Percentiles rank a stretch among this genome's conserved stretches.
Conservation (phyloP, 1,140 invertebrate species). For the Medauroidea extradentata region DNA sequence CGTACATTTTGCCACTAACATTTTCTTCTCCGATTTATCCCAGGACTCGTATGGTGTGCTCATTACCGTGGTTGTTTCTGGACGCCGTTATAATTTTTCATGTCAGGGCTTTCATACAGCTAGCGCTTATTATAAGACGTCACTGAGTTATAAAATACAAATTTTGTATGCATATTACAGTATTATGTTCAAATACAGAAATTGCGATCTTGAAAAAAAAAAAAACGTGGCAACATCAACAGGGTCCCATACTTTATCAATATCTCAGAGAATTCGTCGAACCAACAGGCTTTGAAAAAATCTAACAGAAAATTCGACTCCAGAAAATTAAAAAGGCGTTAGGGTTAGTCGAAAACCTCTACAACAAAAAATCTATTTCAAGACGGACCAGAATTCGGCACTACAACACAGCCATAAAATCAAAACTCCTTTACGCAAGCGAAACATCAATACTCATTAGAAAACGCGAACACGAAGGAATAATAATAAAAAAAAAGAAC, state of each 20-base stretch:
- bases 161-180: too few species aligned
- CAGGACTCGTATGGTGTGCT: too few species aligned
- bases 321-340: slow-evolving; percentile 8
- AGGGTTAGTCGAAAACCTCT: slow-evolving; percentile 4
- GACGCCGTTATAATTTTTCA: too few species aligned
- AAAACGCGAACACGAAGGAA: too few species aligned
- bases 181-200: slow-evolving; percentile 5
- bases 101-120: too few species aligned
- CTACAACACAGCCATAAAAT: slow-evolving; percentile 1
- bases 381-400: too few species aligned
- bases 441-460: too few species aligned
- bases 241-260: slow-evolving; percentile 6
- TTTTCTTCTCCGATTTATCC: too few species aligned
- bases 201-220: slow-evolving; percentile 6
- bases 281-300: slow-evolving; percentile 2
- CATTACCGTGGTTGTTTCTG: too few species aligned
- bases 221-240: slow-evolving; percentile 5
- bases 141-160: too few species aligned
- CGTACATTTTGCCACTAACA: too few species aligned
- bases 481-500: neutral
- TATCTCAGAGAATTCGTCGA: slow-evolving; percentile 10
- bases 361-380: neutral
- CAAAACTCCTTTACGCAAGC: neutral
- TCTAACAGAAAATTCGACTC: neutral
- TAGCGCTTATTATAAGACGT: too few species aligned